Percentiles rank a stretch among this genome's conserved stretches.
These are phyloP conservation scores for Drosophila vallismaia DNA, from an alignment of 2,888 invertebrate species.

Conservation along the genomic window DNA sequence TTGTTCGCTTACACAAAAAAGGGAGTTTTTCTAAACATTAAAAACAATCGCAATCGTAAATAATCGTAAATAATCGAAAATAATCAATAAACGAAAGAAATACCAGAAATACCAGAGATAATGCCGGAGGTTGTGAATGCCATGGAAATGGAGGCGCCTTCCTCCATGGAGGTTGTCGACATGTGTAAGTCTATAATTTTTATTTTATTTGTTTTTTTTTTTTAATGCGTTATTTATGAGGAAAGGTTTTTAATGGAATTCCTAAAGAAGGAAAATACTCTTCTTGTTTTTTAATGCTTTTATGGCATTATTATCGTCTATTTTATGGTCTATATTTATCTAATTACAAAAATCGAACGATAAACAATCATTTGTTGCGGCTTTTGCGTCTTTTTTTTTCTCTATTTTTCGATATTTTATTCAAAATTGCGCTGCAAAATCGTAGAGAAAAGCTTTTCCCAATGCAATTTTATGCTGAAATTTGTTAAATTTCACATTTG, in stretches of 20 bases:
- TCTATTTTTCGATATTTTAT: no score
- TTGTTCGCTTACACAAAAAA: not conserved
- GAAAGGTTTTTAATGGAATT: no score
- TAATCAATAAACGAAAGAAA: conserved; percentile 1
- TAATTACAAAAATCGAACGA: not conserved
- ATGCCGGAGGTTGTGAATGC: conserved; percentile 41
- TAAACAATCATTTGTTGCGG: no score
- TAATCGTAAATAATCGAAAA: not conserved
- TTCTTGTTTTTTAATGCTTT: no score
- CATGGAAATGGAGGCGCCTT: conserved; percentile 43
- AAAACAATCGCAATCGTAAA: not conserved
- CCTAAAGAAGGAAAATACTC: no score
- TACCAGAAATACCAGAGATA: conserved; percentile 13
- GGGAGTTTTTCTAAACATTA: conserved; percentile 3
- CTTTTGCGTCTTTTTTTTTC: no score
- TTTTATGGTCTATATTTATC: conserved; percentile 21
- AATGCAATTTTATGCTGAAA: not conserved
- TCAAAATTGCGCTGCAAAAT: no score
- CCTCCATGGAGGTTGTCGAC: conserved; percentile 25
- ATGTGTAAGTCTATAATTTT: conserved; percentile 33
- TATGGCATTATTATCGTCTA: not conserved
- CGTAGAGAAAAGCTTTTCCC: not conserved
- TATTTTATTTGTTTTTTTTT: not conserved
- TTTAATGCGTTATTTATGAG: not conserved
- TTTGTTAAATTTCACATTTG: conserved; percentile 2